Conservation (phyloP, 2,113 vertebrate species). For the Poeciliopsis retropinna region DNA sequence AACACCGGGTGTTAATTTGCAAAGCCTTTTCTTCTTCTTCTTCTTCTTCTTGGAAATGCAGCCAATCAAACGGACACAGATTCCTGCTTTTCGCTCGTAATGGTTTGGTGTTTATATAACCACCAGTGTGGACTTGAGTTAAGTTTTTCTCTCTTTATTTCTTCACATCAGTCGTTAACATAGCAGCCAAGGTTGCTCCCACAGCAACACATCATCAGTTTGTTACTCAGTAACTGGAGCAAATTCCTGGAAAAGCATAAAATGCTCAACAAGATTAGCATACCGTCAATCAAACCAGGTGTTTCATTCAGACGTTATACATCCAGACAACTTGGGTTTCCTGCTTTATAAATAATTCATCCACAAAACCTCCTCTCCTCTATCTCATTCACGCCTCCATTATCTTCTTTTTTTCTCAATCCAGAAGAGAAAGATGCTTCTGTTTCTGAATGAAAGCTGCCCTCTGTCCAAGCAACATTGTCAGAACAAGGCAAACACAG, state of each 20-base stretch:
- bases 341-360: conserved; percentile 61
- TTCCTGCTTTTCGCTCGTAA: conserved; percentile 62
- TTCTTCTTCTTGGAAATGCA: conserved; percentile 48
- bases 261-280: neutral
- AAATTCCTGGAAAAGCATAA: conserved; percentile 13
- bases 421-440: conserved; percentile 62
- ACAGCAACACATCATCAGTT: conserved; percentile 1
- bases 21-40: conserved; percentile 55
- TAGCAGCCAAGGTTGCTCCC: conserved; percentile 16
- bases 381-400: conserved; percentile 47
- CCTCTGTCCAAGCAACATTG: conserved; percentile 70
- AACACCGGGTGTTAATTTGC: conserved; percentile 77
- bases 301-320: conserved; percentile 31
- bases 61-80: conserved; percentile 50
- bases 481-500: conserved; percentile 72
- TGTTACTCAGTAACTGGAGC: neutral
- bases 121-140: conserved; percentile 36
- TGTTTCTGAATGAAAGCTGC: conserved; percentile 73
- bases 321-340: conserved; percentile 32
- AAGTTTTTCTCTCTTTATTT: conserved; percentile 40
- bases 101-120: conserved; percentile 63
- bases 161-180: conserved; percentile 49
- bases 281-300: neutral
- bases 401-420: conserved; percentile 17
- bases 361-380: conserved; percentile 29